Conservation (phyloP, 2,888 invertebrate species). For the Endotricha flammealis region DNA sequence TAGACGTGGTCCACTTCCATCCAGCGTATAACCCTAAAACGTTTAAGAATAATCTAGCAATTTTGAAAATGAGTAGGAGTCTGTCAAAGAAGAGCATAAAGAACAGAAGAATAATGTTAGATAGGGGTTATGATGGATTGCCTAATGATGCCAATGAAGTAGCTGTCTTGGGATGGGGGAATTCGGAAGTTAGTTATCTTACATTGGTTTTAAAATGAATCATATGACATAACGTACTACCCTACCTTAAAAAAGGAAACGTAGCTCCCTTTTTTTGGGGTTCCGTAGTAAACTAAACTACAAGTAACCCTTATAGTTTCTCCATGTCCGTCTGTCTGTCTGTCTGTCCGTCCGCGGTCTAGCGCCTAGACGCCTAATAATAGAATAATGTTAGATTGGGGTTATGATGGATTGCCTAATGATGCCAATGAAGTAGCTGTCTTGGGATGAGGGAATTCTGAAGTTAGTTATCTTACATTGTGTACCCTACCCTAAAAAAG, state of each 20-base stretch:
- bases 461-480: too few species aligned
- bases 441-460: constrained; percentile 42
- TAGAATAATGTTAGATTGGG: constrained; percentile 29
- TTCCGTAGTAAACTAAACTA: too few species aligned
- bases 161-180: constrained; percentile 43
- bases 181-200: constrained; percentile 31
- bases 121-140: constrained; percentile 16
- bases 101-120: constrained; percentile 31
- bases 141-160: constrained; percentile 17
- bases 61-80: constrained; percentile 24
- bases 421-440: constrained; percentile 22
- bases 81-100: constrained; percentile 21
- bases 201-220: too few species aligned
- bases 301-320: too few species aligned
- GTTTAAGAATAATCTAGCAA: constrained; percentile 35
- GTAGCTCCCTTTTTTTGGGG: too few species aligned
- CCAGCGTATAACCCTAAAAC: constrained; percentile 29
- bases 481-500: too few species aligned
- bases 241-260: too few species aligned
- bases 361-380: too few species aligned
- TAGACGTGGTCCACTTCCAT: constrained; percentile 30
- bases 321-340: too few species aligned
- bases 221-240: too few species aligned
- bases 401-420: constrained; percentile 7
- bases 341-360: too few species aligned